phyloP scores from a whole-genome alignment of 2,888 invertebrate genomes.

The Drepanosiphum platanoidis region DNA sequence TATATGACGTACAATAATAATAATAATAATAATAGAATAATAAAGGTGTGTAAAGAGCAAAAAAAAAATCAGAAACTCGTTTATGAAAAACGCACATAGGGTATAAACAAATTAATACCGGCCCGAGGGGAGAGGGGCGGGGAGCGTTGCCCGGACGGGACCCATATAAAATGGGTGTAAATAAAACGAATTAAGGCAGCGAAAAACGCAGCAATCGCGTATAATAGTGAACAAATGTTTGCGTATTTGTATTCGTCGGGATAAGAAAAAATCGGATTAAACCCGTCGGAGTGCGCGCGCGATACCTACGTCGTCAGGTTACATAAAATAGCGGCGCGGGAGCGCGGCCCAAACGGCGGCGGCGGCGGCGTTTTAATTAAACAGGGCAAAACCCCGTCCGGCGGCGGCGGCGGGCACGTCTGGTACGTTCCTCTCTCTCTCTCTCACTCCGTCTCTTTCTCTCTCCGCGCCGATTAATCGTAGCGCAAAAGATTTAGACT shows the following conservation, averaged over 20 bases:
- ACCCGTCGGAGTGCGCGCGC: slow-evolving; percentile 2
- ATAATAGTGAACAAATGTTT: neutral
- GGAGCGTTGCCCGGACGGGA: no score
- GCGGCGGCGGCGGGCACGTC: neutral
- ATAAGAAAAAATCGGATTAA: slow-evolving; percentile 11
- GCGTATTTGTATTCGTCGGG: neutral
- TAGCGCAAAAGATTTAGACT: slow-evolving; percentile 21
- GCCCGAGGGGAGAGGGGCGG: no score
- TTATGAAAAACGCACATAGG: neutral
- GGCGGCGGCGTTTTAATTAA: slow-evolving; percentile 39
- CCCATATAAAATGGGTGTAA: neutral
- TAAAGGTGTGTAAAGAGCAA: neutral
- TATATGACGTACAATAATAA: no score
- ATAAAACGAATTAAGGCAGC: neutral
- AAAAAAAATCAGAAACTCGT: neutral
- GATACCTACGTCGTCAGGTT: neutral
- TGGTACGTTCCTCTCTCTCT: no score
- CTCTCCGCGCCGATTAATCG: slow-evolving; percentile 16
- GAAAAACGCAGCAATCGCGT: neutral
- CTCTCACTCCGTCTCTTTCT: neutral
- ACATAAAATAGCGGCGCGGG: neutral
- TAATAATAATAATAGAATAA: neutral
- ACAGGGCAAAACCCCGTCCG: neutral
- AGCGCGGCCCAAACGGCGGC: neutral
- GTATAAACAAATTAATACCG: neutral